phyloP scores from a whole-genome alignment of 2,797 vertebrate species.

The Hypotaenidia okinawae region DNA sequence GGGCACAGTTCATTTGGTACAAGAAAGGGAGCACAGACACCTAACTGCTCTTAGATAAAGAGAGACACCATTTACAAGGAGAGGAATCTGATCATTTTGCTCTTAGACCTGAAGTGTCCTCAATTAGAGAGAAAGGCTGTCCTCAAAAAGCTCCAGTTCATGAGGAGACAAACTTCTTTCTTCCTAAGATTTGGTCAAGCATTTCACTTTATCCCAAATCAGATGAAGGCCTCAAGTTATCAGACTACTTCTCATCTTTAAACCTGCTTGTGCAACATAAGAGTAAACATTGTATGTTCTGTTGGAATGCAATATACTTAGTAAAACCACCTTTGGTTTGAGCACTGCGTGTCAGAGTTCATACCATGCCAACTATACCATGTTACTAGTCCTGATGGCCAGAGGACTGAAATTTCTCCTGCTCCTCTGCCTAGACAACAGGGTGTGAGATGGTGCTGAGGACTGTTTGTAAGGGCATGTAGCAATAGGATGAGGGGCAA shows the following conservation, averaged over 20 bases:
- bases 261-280: not conserved
- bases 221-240: not conserved
- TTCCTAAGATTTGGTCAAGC: not conserved
- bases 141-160: not conserved
- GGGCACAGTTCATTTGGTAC: not conserved
- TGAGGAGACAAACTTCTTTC: not conserved
- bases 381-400: not conserved
- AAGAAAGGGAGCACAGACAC: not conserved
- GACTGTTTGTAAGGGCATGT: too few relatives aligned
- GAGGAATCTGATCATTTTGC: not conserved
- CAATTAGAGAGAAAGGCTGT: not conserved
- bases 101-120: not conserved
- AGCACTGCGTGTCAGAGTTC: not conserved
- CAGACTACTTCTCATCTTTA: not conserved
- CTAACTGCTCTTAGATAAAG: not conserved
- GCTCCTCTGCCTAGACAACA: not conserved
- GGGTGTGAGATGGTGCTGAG: not conserved
- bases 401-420: not conserved
- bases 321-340: not conserved
- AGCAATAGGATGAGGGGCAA: too few relatives aligned
- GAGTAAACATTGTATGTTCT: not conserved
- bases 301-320: not conserved
- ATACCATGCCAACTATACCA: not conserved
- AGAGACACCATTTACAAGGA: not conserved
- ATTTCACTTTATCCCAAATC: not conserved